A percentile compares a stretch with the other conserved stretches of the same genome.
Conservation (phyloP, 1,140 invertebrate genomes). For the Drosophila dunni region DNA sequence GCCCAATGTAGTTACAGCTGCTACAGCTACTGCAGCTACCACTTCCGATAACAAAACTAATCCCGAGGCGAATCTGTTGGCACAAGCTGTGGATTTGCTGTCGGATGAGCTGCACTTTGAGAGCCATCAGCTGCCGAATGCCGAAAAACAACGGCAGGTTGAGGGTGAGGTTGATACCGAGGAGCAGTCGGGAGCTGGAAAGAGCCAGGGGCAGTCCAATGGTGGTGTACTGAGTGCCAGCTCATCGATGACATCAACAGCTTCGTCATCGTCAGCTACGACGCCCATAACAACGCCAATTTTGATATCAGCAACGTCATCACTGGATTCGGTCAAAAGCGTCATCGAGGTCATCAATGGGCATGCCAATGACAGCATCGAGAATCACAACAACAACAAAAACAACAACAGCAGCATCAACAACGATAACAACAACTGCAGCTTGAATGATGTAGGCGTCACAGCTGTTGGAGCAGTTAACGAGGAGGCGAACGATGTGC, state of each 20-base stretch:
- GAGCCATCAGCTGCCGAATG: conserved; percentile 79
- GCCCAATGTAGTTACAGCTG: conserved; percentile 53
- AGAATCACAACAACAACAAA: conserved; percentile 9
- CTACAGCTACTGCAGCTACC: background rate
- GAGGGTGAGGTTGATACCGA: conserved; percentile 9
- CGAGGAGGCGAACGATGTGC: conserved; percentile 47
- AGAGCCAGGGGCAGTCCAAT: conserved; percentile 19
- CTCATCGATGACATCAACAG: conserved; percentile 59
- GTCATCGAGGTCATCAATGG: conserved; percentile 77
- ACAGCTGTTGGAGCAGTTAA: conserved; percentile 22
- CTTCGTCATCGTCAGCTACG: conserved; percentile 52
- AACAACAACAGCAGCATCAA: conserved; percentile 42
- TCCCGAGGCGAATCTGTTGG: conserved; percentile 24
- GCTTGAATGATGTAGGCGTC: conserved; percentile 3
- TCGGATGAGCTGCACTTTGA: conserved; percentile 71
- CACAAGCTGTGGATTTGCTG: conserved; percentile 57
- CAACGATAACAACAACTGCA: conserved; percentile 13
- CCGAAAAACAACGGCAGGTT: conserved; percentile 23
- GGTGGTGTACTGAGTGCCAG: conserved; percentile 53
- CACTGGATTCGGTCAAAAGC: conserved; percentile 80
- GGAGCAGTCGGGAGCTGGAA: background rate
- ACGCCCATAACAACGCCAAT: conserved; percentile 73
- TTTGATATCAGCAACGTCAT: conserved; percentile 79
- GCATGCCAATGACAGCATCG: conserved; percentile 29
- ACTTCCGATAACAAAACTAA: conserved; percentile 1